Evolutionary conservation across 1,140 invertebrate species (phyloP).

Genomic region (Pararge aegeria): DNA sequence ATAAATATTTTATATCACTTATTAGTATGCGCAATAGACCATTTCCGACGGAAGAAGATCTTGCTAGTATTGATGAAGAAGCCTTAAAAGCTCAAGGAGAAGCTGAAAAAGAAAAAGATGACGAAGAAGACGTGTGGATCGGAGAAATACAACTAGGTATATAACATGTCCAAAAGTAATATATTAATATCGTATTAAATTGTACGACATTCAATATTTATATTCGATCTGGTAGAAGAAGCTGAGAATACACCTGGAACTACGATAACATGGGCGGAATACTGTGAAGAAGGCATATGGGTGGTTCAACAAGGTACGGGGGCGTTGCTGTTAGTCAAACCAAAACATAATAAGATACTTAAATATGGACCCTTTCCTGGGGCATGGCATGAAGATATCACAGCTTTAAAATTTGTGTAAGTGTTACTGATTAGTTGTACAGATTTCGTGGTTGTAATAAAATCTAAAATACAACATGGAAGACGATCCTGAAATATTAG

Average conservation of each 20-base stretch:
- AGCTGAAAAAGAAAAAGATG: slow-evolving; percentile 50
- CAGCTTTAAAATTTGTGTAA: slow-evolving; percentile 62
- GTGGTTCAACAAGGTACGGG: slow-evolving; percentile 61
- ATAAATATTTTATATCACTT: background rate
- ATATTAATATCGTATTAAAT: too few relatives aligned
- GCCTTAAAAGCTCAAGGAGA: slow-evolving; percentile 68
- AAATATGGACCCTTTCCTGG: slow-evolving; percentile 65
- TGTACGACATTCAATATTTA: slow-evolving; percentile 7
- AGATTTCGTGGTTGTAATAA: too few relatives aligned
- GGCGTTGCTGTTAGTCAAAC: slow-evolving; percentile 54
- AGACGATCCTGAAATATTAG: too few relatives aligned
- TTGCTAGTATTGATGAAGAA: slow-evolving; percentile 71
- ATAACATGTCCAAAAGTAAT: background rate
- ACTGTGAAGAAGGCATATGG: slow-evolving; percentile 65
- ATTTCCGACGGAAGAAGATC: slow-evolving; percentile 67
- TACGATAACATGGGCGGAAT: slow-evolving; percentile 64
- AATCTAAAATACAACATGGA: too few relatives aligned
- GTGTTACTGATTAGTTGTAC: too few relatives aligned
- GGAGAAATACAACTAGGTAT: slow-evolving; percentile 68
- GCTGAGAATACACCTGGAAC: slow-evolving; percentile 56
- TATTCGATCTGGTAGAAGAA: slow-evolving; percentile 46
- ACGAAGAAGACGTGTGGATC: slow-evolving; percentile 62
- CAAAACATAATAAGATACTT: slow-evolving; percentile 53
- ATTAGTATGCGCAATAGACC: slow-evolving; percentile 60
- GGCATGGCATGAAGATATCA: slow-evolving; percentile 65